phyloP scores from a whole-genome alignment of 2,113 vertebrate genomes.

The Tragulus kanchil region DNA sequence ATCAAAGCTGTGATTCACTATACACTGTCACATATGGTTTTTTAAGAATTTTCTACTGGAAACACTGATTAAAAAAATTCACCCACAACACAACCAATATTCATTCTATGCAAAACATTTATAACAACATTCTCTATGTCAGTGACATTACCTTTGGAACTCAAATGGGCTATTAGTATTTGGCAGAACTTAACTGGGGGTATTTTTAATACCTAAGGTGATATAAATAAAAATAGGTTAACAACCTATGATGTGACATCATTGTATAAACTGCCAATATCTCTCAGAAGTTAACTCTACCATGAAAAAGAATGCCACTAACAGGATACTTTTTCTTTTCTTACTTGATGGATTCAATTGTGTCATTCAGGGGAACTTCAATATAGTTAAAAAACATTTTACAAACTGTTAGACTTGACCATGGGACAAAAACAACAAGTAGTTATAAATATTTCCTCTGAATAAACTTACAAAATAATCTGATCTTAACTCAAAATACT shows the following conservation, averaged over 20 bases:
- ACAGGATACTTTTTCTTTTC: constrained; percentile 78
- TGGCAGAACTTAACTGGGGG: constrained; percentile 66
- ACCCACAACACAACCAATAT: constrained; percentile 68
- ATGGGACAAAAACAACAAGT: neutral
- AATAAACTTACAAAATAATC: neutral
- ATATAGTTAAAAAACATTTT: constrained; percentile 70
- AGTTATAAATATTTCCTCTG: constrained; percentile 35
- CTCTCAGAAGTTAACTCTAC: constrained; percentile 70
- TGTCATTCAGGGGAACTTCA: constrained; percentile 78
- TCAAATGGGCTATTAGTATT: constrained; percentile 61
- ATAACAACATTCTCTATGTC: constrained; percentile 40
- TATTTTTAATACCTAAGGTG: constrained; percentile 77
- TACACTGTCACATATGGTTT: constrained; percentile 76
- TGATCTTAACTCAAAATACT: neutral
- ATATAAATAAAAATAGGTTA: constrained; percentile 80
- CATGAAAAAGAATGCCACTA: constrained; percentile 58
- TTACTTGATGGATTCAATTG: constrained; percentile 73
- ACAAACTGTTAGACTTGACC: constrained; percentile 25
- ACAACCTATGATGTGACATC: constrained; percentile 55
- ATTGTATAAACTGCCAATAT: constrained; percentile 77
- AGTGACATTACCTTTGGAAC: constrained; percentile 51
- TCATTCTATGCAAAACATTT: constrained; percentile 70
- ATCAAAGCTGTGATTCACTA: constrained; percentile 74
- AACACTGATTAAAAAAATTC: constrained; percentile 75
- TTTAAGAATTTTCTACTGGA: constrained; percentile 77